phyloP scores from a whole-genome alignment of 2,797 vertebrate genomes.

The Anabacerthia variegaticeps region DNA sequence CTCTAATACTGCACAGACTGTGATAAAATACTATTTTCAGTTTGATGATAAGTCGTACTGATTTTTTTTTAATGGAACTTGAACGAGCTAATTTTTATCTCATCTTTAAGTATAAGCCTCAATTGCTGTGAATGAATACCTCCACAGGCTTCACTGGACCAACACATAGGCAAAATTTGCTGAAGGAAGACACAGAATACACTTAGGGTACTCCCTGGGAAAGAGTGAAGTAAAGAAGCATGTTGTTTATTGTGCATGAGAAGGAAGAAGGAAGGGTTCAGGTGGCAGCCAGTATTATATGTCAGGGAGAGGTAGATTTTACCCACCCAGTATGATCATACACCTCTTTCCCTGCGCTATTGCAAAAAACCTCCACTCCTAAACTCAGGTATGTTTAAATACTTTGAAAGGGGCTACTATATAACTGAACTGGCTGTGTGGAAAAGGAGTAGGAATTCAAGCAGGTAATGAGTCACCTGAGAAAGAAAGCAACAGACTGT shows the following conservation, averaged over 20 bases:
- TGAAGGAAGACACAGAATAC: neutral
- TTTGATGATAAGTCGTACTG: neutral
- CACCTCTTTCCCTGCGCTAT: neutral
- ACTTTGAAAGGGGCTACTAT: neutral
- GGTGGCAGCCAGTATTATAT: neutral
- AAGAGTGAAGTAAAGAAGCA: neutral
- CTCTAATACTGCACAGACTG: neutral
- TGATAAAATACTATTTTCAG: slow-evolving; percentile 15
- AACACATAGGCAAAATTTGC: neutral
- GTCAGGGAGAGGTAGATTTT: neutral
- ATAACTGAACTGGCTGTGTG: neutral
- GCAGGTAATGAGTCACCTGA: neutral
- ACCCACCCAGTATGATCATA: neutral
- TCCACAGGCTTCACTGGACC: neutral
- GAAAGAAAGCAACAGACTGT: neutral
- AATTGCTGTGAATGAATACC: neutral
- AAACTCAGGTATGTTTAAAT: neutral
- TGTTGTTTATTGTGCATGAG: neutral
- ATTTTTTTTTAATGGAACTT: neutral
- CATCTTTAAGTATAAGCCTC: neutral
- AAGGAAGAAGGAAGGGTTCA: neutral
- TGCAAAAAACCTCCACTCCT: neutral
- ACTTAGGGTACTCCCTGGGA: neutral
- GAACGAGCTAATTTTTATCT: neutral
- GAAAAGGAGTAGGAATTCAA: neutral